phyloP scores from a whole-genome alignment of 1,140 invertebrate species.

The Ruditapes philippinarum region DNA sequence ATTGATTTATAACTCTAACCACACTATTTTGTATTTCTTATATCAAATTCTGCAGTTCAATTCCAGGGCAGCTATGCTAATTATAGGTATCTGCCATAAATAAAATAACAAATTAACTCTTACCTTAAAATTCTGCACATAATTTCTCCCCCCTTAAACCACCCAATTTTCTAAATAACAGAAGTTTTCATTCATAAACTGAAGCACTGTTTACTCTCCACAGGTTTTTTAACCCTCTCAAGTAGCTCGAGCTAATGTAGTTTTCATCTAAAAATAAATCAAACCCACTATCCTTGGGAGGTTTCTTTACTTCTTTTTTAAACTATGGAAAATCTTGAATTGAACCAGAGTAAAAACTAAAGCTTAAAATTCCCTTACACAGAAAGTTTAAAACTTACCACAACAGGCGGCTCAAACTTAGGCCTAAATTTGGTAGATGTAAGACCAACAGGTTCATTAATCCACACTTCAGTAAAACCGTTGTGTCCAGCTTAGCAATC shows the following conservation, averaged over 20 bases:
- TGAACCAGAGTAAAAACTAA: neutral
- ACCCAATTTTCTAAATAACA: too few species aligned
- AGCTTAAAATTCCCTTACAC: neutral
- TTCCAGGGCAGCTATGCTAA: too few species aligned
- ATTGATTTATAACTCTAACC: too few species aligned
- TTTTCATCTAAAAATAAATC: conserved; percentile 17
- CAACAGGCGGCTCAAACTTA: neutral
- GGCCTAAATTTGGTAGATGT: neutral
- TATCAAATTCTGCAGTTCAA: too few species aligned
- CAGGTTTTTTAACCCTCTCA: too few species aligned
- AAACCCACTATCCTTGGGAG: neutral
- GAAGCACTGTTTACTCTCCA: neutral
- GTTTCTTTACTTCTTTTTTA: neutral
- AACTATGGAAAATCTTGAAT: too few species aligned
- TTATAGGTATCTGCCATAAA: too few species aligned
- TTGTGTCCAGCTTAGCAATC: conserved; percentile 36
- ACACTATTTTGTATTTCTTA: too few species aligned
- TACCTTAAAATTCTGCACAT: too few species aligned
- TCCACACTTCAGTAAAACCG: conserved; percentile 18
- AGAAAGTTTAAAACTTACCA: neutral
- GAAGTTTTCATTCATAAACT: conserved; percentile 22
- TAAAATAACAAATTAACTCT: too few species aligned
- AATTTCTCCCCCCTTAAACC: too few species aligned
- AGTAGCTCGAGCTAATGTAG: conserved; percentile 4
- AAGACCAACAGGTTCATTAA: neutral